phyloP scores from a whole-genome alignment of 1,140 invertebrate genomes.

The Drosophila yakuba region DNA sequence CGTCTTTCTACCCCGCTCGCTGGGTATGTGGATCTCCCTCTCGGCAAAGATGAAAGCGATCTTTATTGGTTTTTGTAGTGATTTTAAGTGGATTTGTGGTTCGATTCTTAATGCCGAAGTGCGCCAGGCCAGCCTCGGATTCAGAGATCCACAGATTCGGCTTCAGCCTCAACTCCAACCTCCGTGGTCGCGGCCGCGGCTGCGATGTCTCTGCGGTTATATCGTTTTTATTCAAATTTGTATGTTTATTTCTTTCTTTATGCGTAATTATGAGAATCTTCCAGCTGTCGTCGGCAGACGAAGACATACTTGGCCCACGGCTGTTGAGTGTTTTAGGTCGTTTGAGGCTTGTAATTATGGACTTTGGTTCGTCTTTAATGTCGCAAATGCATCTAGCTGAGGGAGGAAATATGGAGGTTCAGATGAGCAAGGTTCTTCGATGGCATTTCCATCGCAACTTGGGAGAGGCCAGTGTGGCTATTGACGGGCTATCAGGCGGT shows the following conservation, averaged over 20 bases:
- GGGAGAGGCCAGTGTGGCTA: neutral
- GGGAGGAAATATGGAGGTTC: neutral
- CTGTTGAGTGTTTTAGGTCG: constrained; percentile 70
- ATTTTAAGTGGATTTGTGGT: constrained; percentile 83
- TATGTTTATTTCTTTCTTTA: constrained; percentile 78
- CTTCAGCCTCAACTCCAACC: neutral
- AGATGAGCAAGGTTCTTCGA: constrained; percentile 14
- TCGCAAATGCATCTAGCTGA: constrained; percentile 58
- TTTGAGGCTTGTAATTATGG: constrained; percentile 71
- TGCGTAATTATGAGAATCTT: constrained; percentile 77
- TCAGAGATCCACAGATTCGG: constrained; percentile 25
- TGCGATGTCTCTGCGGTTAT: constrained; percentile 66
- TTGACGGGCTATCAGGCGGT: neutral
- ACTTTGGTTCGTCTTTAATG: constrained; percentile 61
- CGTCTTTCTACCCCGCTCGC: constrained; percentile 1
- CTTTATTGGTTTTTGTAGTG: constrained; percentile 82
- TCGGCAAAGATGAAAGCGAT: constrained; percentile 77
- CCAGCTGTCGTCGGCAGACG: constrained; percentile 51
- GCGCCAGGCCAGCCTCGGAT: constrained; percentile 50
- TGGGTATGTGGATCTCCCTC: constrained; percentile 30
- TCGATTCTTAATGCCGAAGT: constrained; percentile 82
- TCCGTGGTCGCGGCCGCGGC: constrained; percentile 10
- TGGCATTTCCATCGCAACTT: constrained; percentile 23
- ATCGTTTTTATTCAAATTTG: constrained; percentile 81
- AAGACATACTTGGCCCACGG: constrained; percentile 37